Evolutionary conservation across 1,140 invertebrate species (phyloP), one percentile per base, ranked within the genome.

Genomic region (Mizuhopecten yessoensis): DNA sequence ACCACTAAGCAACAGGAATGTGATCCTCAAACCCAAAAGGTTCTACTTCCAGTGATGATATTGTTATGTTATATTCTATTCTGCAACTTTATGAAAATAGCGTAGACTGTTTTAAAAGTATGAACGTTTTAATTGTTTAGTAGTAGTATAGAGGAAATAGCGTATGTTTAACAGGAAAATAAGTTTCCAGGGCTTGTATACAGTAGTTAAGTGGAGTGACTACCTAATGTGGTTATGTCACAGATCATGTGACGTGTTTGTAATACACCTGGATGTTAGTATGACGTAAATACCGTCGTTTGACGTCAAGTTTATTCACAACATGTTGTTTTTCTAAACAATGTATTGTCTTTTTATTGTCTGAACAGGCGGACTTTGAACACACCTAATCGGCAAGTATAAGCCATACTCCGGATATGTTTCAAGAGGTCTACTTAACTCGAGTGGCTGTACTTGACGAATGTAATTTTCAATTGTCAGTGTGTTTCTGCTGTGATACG

Each of bases 401-500:
- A n/a, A n/a, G 57, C 57, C 57, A 3, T n/a, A 75, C 57, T 75
- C 57, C 23, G 57, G 57, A 75, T 75, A 75, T 13, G 57, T n/a
- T 75, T 75, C 23, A 75, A 75, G 57, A 29, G 57, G 57, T 3
- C 0, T 29, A 75, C 57, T 75, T 75, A 75, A 29, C 57, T 75
- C 57, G 29, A 75, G 57, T 75, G 57, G 57, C 2, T 29, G 57
- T 75, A 75, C 57, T 75, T 29, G 57, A 75, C 57, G 57, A 75
- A 75, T 75, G 57, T 75, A 75, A 75, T 75, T 75, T 75, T 75
- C 57, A 75, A 75, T 75, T 75, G 57, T 75, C 57, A 75, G 11
- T 75, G 23, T 75, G n/a, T 75, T 75, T 75, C 57, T 75, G n/a
- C n/a, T 13, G 57, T 75, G n/a, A 75, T 75, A 75, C n/a, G 57